Base-by-base conservation (phyloP, 2,888 invertebrate species). In the Meiosimyza decipiens region DNA sequence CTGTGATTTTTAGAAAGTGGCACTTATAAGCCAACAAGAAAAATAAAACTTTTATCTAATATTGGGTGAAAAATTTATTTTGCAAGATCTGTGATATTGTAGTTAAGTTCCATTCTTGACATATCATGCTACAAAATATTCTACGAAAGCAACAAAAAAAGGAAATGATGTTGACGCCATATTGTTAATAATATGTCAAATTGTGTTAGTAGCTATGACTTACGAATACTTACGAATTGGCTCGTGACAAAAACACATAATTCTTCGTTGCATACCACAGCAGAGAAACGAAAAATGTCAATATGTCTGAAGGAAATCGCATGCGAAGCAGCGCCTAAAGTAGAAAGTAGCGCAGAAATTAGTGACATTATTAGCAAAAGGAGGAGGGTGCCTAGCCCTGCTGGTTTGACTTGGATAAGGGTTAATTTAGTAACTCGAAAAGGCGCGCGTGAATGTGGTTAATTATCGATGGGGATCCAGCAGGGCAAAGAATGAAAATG, bases 241-340 rank as follows among this genome's bases (percentile, higher is more conserved):
- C 65, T 54, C 73, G 70, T 73, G 73, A 73, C 73, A 70, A 73
- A 57, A 52, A 33, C 70, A 18, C 73, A 73, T 73, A 57, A 73
- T 49, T 73, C 73, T 55, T 13, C n/a, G 40, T n/a, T 33, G 28
- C 60, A 50, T 59, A 22, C 59, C 68, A 50, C 16, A 54, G 12
- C 54, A 54, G 13, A n/a, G 47, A 33, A 63, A 16, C 4, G 40
- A 12, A 47, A 63, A 63, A 47, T 63, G 47, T 47, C 49, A 63
- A 47, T 47, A 63, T 63, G 16, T 13, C 16, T 22, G 11, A 28
- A 1, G 28, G 12, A 28, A 57, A 57, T 57, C 57, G 57, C 57
- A 57, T 57, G 57, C 28, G 13, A 57, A 57, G 57, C 28, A 57
- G 57, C 22, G 13, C 13, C 57, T 57, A 13, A 16, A 18, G 1